A percentile compares a stretch with the other conserved stretches of the same genome.
These are phyloP conservation scores for Atta texana DNA, from an alignment of 1,140 invertebrate genomes.

Conservation along the genomic window DNA sequence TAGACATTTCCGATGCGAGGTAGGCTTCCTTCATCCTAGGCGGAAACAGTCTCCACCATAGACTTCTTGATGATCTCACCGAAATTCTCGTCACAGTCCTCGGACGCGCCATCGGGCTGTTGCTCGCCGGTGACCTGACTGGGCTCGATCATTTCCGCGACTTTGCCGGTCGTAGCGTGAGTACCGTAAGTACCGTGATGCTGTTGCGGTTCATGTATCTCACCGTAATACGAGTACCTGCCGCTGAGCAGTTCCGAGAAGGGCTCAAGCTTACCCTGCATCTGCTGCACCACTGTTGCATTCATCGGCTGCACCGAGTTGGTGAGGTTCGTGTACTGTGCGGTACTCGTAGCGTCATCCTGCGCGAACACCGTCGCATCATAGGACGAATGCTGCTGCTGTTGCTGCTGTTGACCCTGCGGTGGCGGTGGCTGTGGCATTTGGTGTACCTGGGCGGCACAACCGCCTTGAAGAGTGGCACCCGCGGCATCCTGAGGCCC, in stretches of 20 bases:
- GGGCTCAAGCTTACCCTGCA: slow-evolving; percentile 89
- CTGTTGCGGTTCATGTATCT: slow-evolving; percentile 78
- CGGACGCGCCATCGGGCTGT: slow-evolving; percentile 69
- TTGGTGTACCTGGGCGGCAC: slow-evolving; percentile 63
- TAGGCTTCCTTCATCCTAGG: slow-evolving; percentile 84
- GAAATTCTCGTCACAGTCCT: slow-evolving; percentile 91
- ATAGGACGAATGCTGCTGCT: slow-evolving; percentile 68
- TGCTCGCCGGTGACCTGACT: slow-evolving; percentile 60
- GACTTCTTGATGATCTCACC: slow-evolving; percentile 97
- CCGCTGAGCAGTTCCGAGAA: slow-evolving; percentile 89
- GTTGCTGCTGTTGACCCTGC: slow-evolving; percentile 53
- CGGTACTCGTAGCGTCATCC: slow-evolving; percentile 78
- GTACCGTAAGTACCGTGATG: slow-evolving; percentile 71
- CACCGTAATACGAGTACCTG: slow-evolving; percentile 87
- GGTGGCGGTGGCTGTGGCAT: slow-evolving; percentile 23
- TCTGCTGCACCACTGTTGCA: slow-evolving; percentile 82
- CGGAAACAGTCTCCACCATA: slow-evolving; percentile 95
- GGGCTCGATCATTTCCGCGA: slow-evolving; percentile 69
- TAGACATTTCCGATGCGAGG: neutral
- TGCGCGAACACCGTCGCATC: slow-evolving; percentile 81
- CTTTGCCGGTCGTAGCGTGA: slow-evolving; percentile 64
- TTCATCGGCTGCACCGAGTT: slow-evolving; percentile 84
- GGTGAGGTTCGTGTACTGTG: slow-evolving; percentile 84
- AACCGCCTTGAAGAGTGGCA: slow-evolving; percentile 63
- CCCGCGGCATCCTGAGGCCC: slow-evolving; percentile 68